A percentile compares a stretch with the other conserved stretches of the same genome.
Evolutionary conservation across 2,797 vertebrate species (phyloP).

Genomic region (Sebastes flavidus): DNA sequence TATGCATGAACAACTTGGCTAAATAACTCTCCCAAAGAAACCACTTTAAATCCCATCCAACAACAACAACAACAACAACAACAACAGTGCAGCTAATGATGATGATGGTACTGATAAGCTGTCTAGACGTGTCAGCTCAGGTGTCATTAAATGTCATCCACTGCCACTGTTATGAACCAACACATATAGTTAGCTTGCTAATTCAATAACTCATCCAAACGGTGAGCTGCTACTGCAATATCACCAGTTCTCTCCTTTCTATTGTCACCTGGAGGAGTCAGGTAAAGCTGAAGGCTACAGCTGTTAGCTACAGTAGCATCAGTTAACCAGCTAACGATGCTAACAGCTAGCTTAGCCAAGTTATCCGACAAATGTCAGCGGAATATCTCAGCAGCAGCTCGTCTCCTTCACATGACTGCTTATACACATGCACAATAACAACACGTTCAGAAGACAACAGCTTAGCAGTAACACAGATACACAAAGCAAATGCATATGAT

Average conservation of each 20-base stretch:
- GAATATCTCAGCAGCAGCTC: conserved; percentile 3
- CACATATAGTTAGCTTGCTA: not conserved
- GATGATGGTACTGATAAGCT: not conserved
- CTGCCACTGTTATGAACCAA: not conserved
- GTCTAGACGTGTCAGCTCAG: not conserved
- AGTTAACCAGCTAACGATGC: conserved; percentile 11
- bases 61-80: not conserved
- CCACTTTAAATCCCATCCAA: not conserved
- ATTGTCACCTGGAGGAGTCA: conserved; percentile 11
- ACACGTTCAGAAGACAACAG: accelerated
- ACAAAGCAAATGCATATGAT: not conserved
- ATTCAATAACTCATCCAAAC: not conserved
- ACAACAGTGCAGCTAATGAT: not conserved
- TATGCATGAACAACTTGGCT: conserved; percentile 57
- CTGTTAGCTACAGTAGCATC: conserved; percentile 6
- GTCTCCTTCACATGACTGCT: not conserved
- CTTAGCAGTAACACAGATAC: not conserved
- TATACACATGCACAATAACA: not conserved
- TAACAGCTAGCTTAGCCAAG: conserved; percentile 53
- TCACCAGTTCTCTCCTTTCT: not conserved
- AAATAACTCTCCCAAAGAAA: not conserved
- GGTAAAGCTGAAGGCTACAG: conserved; percentile 14
- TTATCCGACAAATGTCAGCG: conserved; percentile 61
- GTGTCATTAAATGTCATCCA: conserved; percentile 6
- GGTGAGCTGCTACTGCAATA: not conserved